Base-by-base conservation (phyloP, 37 sponge, comb jelly and placozoan species). In the Diacarnus erythraeanus region DNA sequence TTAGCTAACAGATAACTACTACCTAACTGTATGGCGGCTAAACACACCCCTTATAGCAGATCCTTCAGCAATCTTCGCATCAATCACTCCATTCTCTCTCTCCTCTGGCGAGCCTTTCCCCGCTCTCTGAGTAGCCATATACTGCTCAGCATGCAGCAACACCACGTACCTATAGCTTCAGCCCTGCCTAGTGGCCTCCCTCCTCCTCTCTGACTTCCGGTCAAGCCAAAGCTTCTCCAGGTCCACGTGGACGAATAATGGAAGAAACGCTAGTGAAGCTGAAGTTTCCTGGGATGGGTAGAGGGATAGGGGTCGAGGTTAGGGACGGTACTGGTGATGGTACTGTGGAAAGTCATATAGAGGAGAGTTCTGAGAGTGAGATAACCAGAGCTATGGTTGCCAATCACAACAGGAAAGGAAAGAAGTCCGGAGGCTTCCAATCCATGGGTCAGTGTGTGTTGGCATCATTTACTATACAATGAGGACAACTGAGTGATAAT, bases 361-460 rank as follows among this genome's bases (percentile, higher is more conserved):
- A 41, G 41, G 72, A 72, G 25, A 27, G 8, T 3, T 43, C 26
- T 72, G 72, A 42, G 72, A 21, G 47, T 43, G 72, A 72, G 29
- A 54, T 57, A 73, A 79, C 83, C 0, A 71, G 84, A 51, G 22
- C 47, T 33, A n/a, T 88, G 39, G 83, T 84, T 5, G 43, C 57
- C n/a, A n/a, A 70, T 31, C 78, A 86, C 44, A 90, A 88, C 69
- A 84, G 74, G 51, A 93, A 90, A 57, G 84, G 93, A 71, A 94
- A 94, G 56, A 87, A 82, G 76, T 83, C 88, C 41, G 94, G 94
- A 31, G 91, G 94, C 18, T 94, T 94, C 59, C 91, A 90, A 58
- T 85, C 87, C 68, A 87, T 94, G 91, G 94, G 94, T 94, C 61
- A 39, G 82, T 66, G 1, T 56, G 20, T 56, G n/a, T n/a, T n/a